Base-by-base conservation (phyloP, 1,140 invertebrate species). In the Danaus melanippus region DNA sequence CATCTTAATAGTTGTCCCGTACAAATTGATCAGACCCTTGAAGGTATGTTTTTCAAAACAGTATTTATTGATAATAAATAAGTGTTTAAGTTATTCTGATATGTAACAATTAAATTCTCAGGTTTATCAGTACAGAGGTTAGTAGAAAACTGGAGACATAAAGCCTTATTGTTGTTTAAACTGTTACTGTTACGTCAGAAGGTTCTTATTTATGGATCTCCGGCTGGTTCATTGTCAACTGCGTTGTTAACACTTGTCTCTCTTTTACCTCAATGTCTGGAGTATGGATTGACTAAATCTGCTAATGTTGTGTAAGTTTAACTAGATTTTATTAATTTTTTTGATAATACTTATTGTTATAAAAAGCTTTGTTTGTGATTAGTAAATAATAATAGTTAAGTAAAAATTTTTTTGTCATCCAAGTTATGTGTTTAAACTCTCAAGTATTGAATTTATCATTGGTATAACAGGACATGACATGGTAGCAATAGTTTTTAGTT, bases 111-210 rank as follows among this genome's bases (percentile, higher is more conserved):
- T 45, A 32, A 32, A 45, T 47, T 80, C 79, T 10, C 67, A 86
- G 82, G 82, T 10, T 62, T 86, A 51, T 82, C 80, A 56, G 82
- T 80, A 12, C 71, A 74, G 64, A 74, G 69, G 57, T 89, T 98
- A 59, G 91, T 98, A 46, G 86, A 94, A 62, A 90, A 91, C 60
- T 99, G 97, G 90, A 92, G 93, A 59, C 96, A 99, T 77, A 98
- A 98, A 89, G 93, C 95, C 42, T 83, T 99, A 41, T 88, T 98
- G 47, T 84, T 99, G 9, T 99, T 99, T 76, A 99, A 99, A 88
- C 84, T 99, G 32, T 77, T 99, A 39, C 59, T 87, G 42, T 87
- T 99, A 46, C 96, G 99, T 79, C 93, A 93, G 71, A 93, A 93
- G 77, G 93, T 98, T 46, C 90, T 99, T 53, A 96, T 99, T 75